Conservation (phyloP, 2,113 vertebrate genomes). For the Rutilus rutilus region DNA sequence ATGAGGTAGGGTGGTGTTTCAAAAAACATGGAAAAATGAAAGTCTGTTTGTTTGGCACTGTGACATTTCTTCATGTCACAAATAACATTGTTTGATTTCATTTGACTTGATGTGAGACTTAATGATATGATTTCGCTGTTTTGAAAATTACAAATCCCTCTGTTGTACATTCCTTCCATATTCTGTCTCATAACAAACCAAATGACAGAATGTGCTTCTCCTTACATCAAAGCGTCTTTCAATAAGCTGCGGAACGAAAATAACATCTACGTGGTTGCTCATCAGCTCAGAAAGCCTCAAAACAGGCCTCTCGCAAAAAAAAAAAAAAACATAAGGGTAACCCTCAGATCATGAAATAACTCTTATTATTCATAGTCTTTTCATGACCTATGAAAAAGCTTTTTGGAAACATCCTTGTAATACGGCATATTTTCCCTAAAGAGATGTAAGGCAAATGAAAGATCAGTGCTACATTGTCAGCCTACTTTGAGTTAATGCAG, state of each 20-base stretch:
- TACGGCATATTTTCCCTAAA: conserved; percentile 51
- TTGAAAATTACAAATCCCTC: conserved; percentile 47
- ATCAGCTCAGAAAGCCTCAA: conserved; percentile 41
- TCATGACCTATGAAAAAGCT: conserved; percentile 55
- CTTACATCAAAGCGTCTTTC: conserved; percentile 41
- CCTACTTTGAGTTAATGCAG: conserved; percentile 69
- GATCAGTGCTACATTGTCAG: conserved; percentile 52
- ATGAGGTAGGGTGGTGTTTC: not conserved
- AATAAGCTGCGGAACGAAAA: conserved; percentile 45
- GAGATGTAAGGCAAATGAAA: conserved; percentile 56
- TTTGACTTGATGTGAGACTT: conserved; percentile 40
- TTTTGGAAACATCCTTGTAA: conserved; percentile 55
- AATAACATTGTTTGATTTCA: conserved; percentile 35
- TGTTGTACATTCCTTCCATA: conserved; percentile 16
- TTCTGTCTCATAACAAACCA: conserved; percentile 30
- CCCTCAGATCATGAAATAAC: conserved; percentile 55
- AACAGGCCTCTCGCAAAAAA: conserved; percentile 18
- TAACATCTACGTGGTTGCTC: conserved; percentile 36
- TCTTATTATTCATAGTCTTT: conserved; percentile 25
- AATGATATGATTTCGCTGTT: conserved; percentile 49
- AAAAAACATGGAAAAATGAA: not conserved
- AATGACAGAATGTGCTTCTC: conserved; percentile 49
- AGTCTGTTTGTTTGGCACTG: conserved; percentile 17
- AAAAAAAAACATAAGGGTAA: conserved; percentile 26
- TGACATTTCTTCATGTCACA: conserved; percentile 26